These are phyloP conservation scores for Thecocarcelia acutangulata DNA, from an alignment of 2,888 invertebrate species.

Conservation along the genomic window DNA sequence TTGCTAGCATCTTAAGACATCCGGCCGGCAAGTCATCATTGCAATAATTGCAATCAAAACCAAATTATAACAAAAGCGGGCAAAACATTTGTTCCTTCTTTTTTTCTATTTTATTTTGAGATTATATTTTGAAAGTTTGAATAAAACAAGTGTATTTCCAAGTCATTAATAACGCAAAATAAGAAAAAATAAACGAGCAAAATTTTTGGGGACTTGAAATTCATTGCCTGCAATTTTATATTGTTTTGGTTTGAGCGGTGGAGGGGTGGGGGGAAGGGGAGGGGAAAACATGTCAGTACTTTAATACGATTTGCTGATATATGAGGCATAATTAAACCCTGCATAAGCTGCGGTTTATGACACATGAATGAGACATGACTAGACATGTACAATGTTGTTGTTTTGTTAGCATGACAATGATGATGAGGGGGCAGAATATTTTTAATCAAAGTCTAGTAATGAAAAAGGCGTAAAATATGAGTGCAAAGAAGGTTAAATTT, in stretches of 20 bases:
- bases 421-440: background rate
- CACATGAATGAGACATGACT: slow-evolving; percentile 60
- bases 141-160: slow-evolving; percentile 59
- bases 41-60: slow-evolving; percentile 79
- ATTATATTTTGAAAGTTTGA: slow-evolving; percentile 5
- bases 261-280: background rate
- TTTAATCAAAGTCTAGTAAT: slow-evolving; percentile 60
- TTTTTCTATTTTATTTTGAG: slow-evolving; percentile 7
- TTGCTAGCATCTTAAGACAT: background rate
- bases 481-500: slow-evolving; percentile 48
- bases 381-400: slow-evolving; percentile 61
- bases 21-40: slow-evolving; percentile 58
- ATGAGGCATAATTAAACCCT: slow-evolving; percentile 80
- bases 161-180: slow-evolving; percentile 49
- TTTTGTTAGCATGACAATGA: slow-evolving; percentile 26
- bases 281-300: slow-evolving; percentile 11
- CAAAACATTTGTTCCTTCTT: background rate
- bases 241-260: background rate
- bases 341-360: slow-evolving; percentile 76
- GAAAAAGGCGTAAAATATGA: slow-evolving; percentile 63
- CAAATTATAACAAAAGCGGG: slow-evolving; percentile 75
- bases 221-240: slow-evolving; percentile 18
- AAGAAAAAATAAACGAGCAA: slow-evolving; percentile 29
- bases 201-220: slow-evolving; percentile 6
- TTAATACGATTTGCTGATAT: slow-evolving; percentile 76